These are phyloP conservation scores for Brachionichthys hirsutus DNA, from an alignment of 2,113 vertebrate species.

Conservation along the genomic window DNA sequence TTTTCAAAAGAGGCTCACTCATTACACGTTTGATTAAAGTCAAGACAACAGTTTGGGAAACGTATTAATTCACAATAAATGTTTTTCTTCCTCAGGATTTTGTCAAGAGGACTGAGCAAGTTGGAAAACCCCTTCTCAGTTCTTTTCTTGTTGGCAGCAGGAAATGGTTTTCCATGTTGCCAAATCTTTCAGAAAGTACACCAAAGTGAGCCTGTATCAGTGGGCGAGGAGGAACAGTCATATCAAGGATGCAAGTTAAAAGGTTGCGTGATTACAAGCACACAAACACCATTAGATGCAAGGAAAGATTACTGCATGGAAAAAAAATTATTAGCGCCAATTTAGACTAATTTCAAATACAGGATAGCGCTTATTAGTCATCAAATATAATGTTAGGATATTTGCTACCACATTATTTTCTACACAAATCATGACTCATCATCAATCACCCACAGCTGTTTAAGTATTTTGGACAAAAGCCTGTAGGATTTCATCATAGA, in stretches of 20 bases:
- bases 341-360: background rate
- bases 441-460: background rate
- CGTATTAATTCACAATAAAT: too few species aligned
- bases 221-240: background rate
- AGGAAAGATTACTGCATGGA: background rate
- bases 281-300: background rate
- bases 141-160: background rate
- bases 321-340: background rate
- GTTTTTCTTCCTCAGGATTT: too few species aligned
- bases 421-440: conserved; percentile 4
- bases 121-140: background rate
- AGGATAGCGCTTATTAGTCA: conserved; percentile 2
- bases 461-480: conserved; percentile 3
- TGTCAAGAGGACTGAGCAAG: background rate
- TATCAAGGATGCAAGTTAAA: background rate
- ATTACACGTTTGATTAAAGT: too few species aligned
- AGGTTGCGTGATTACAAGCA: background rate
- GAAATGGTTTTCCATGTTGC: background rate
- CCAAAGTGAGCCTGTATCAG: background rate
- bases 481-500: conserved; percentile 1
- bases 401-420: background rate
- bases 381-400: conserved; percentile 3
- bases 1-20: too few species aligned
- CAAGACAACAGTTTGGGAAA: too few species aligned
- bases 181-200: background rate